These are phyloP conservation scores for Monarcha castaneiventris DNA, from an alignment of 2,113 vertebrate species.

Conservation along the genomic window DNA sequence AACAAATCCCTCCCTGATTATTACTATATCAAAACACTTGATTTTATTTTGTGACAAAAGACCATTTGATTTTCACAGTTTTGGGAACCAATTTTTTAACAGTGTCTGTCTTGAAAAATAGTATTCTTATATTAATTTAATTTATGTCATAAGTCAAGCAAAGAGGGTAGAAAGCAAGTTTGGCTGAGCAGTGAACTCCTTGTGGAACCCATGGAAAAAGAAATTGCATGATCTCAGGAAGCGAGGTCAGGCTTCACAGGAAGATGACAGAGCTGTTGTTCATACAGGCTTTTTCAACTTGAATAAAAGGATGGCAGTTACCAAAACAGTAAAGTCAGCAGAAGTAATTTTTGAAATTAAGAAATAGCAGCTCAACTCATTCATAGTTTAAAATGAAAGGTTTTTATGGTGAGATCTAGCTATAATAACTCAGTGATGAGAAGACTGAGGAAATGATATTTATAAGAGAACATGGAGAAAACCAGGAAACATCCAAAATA, in stretches of 20 bases:
- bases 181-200: not conserved
- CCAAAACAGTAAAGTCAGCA: not conserved
- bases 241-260: fast-evolving
- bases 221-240: not conserved
- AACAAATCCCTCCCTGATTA: not conserved
- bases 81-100: not conserved
- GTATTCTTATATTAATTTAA: not conserved
- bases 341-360: not conserved
- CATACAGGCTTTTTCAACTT: not conserved
- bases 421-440: not conserved
- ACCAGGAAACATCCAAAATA: not conserved
- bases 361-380: not conserved
- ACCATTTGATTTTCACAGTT: not conserved
- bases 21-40: not conserved
- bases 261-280: not conserved
- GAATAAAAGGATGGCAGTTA: not conserved
- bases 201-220: not conserved
- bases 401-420: not conserved
- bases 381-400: not conserved
- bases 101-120: not conserved
- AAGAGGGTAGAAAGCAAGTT: not conserved
- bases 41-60: not conserved
- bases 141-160: not conserved
- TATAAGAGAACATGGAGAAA: not conserved
- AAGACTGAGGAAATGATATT: not conserved